These are phyloP conservation scores for Lasioglossum pauxillum DNA, from an alignment of 2,888 invertebrate genomes.

Conservation along the genomic window DNA sequence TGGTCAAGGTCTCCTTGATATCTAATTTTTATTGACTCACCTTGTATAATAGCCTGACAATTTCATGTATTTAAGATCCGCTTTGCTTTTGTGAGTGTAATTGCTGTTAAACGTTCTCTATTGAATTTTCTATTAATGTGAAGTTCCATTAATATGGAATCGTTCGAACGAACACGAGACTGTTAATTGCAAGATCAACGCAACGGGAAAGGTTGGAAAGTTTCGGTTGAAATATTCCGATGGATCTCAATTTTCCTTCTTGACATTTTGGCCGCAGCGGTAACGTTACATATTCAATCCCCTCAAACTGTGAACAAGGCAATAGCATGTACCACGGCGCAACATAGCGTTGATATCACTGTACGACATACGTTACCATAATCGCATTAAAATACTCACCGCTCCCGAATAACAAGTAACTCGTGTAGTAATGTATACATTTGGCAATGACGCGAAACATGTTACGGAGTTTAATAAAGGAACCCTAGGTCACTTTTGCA, in stretches of 20 bases:
- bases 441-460: constrained; percentile 17
- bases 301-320: constrained; percentile 52
- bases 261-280: constrained; percentile 37
- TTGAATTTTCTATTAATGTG: neutral
- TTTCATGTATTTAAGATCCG: no score
- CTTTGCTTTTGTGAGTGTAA: no score
- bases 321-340: constrained; percentile 46
- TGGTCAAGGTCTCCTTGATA: no score
- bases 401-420: constrained; percentile 44
- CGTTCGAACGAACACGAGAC: neutral
- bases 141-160: neutral
- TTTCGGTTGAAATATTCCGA: neutral
- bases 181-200: neutral
- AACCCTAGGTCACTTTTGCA: neutral
- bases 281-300: constrained; percentile 59
- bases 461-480: neutral
- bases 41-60: no score
- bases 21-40: no score
- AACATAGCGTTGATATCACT: constrained; percentile 55
- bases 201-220: neutral
- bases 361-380: constrained; percentile 58
- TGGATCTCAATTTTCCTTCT: constrained; percentile 45
- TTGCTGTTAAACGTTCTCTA: neutral
- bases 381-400: constrained; percentile 62
- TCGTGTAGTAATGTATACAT: constrained; percentile 40